A percentile compares a stretch with the other conserved stretches of the same genome.
phyloP scores from a whole-genome alignment of 1,140 invertebrate species.

The Dinoponera quadriceps region DNA sequence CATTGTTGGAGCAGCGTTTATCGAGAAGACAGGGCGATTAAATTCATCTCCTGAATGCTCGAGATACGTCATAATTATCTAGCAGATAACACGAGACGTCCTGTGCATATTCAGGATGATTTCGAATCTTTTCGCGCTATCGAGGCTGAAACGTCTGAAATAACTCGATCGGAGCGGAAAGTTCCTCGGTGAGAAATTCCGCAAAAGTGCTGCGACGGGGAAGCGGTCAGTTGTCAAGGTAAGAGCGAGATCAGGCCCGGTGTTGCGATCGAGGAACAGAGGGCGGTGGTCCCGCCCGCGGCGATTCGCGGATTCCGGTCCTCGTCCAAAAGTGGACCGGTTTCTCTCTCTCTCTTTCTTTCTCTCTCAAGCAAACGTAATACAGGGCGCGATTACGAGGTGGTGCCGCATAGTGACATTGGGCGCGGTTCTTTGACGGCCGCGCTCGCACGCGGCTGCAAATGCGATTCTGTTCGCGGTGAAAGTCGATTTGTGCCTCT shows the following conservation, averaged over 20 bases:
- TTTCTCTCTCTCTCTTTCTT: conserved; percentile 59
- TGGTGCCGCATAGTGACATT: conserved; percentile 70
- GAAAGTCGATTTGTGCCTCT: conserved; percentile 62
- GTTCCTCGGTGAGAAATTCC: neutral
- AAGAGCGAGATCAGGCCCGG: neutral
- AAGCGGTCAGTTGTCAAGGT: neutral
- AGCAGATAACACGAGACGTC: too few relatives aligned
- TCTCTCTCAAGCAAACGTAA: conserved; percentile 61
- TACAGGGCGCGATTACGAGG: conserved; percentile 70
- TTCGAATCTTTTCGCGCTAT: too few relatives aligned
- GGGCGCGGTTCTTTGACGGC: conserved; percentile 72
- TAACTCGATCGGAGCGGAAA: too few relatives aligned
- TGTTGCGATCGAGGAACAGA: conserved; percentile 21
- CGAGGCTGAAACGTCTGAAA: too few relatives aligned
- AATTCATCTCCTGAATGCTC: too few relatives aligned
- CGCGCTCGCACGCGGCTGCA: conserved; percentile 59
- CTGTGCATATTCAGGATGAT: too few relatives aligned
- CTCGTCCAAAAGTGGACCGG: conserved; percentile 65
- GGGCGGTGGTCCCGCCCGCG: neutral
- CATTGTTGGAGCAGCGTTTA: too few relatives aligned
- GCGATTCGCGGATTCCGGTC: conserved; percentile 58
- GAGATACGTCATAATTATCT: too few relatives aligned
- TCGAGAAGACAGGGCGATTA: too few relatives aligned
- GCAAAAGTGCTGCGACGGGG: neutral
- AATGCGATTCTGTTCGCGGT: conserved; percentile 62